Conservation (phyloP, 2,113 vertebrate genomes). For the Galeopterus variegatus region DNA sequence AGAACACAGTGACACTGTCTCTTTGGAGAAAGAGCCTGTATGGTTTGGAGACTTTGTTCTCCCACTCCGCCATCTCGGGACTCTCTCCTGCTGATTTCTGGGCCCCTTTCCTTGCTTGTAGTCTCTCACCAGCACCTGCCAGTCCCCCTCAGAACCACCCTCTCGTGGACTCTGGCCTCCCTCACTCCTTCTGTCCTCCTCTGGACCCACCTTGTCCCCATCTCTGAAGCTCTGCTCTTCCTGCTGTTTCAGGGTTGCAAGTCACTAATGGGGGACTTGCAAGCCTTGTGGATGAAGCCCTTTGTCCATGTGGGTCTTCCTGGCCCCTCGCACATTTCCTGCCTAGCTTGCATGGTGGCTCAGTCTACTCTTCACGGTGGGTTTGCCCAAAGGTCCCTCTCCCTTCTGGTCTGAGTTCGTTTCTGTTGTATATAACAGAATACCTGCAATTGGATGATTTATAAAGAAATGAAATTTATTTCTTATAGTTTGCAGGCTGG, state of each 20-base stretch:
- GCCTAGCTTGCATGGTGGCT: neutral
- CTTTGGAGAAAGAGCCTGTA: neutral
- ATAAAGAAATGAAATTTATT: too few relatives aligned
- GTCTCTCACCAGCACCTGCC: neutral
- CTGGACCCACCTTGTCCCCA: neutral
- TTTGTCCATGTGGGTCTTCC: accelerated
- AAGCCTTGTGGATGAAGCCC: too few relatives aligned
- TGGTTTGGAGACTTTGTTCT: neutral
- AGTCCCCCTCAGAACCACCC: too few relatives aligned
- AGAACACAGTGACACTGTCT: neutral
- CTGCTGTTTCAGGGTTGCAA: accelerated
- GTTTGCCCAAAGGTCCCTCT: neutral
- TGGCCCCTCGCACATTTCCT: accelerated
- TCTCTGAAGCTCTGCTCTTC: neutral
- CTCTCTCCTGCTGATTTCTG: neutral
- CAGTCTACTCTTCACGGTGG: neutral
- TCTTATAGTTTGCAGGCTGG: too few relatives aligned
- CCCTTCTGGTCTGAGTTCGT: too few relatives aligned
- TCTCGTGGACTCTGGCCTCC: too few relatives aligned
- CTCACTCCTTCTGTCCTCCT: accelerated
- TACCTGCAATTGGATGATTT: too few relatives aligned
- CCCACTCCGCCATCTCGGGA: neutral
- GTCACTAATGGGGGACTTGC: neutral
- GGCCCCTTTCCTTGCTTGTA: neutral
- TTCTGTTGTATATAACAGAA: too few relatives aligned